These are phyloP conservation scores for Dicranocentrus wangi DNA, from an alignment of 2,888 invertebrate genomes.

Conservation along the genomic window DNA sequence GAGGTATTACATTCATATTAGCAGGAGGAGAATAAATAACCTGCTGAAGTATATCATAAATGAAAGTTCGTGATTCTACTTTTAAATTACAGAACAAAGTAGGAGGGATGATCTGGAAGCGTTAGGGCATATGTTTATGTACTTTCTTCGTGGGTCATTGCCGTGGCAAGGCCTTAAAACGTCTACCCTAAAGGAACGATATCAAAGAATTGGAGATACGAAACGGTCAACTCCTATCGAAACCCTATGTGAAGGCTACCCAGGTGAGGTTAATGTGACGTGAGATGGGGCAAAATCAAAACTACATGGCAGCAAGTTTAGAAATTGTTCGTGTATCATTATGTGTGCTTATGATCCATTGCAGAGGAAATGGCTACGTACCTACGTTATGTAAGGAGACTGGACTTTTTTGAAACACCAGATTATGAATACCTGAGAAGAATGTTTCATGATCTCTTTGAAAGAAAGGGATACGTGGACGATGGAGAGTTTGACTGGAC, in stretches of 20 bases:
- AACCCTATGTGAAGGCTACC: conserved; percentile 83
- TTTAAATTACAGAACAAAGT: conserved; percentile 94
- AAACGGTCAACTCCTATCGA: conserved; percentile 99
- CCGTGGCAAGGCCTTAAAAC: conserved; percentile 96
- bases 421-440: conserved; percentile 99
- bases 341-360: too few species aligned
- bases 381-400: conserved; percentile 93
- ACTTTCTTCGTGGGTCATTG: conserved; percentile 98
- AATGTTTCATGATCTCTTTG: conserved; percentile 92
- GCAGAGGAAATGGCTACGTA: conserved; percentile 98
- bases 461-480: conserved; percentile 79
- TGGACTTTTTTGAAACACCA: conserved; percentile 99
- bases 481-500: conserved; percentile 97
- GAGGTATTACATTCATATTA: too few species aligned
- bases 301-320: neutral
- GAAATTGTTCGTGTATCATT: too few species aligned
- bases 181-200: conserved; percentile 98
- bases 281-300: neutral
- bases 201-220: conserved; percentile 99
- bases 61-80: neutral
- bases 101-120: conserved; percentile 99
- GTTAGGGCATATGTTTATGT: conserved; percentile 99
- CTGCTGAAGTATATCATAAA: neutral
- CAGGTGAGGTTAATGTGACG: conserved; percentile 76
- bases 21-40: neutral